phyloP scores from a whole-genome alignment of 2,888 invertebrate species.

The Troides oblongomaculatus region DNA sequence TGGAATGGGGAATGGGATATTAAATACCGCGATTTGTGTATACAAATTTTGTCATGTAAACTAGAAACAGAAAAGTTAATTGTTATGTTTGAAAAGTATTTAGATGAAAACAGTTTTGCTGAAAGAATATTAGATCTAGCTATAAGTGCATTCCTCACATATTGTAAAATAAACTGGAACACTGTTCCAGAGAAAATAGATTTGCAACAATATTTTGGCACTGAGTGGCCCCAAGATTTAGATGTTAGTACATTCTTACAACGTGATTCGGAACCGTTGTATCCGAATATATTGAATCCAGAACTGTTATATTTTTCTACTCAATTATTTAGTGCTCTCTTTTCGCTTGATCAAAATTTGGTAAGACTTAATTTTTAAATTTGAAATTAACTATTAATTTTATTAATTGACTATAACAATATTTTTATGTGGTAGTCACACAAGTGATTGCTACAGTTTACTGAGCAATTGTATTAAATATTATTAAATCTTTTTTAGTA shows the following conservation, averaged over 20 bases:
- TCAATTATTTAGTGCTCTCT: conserved; percentile 61
- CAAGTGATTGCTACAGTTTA: too few species aligned
- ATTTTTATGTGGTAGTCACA: too few species aligned
- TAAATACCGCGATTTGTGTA: conserved; percentile 48
- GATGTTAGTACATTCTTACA: conserved; percentile 67
- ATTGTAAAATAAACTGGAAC: conserved; percentile 91
- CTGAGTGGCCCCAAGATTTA: conserved; percentile 63
- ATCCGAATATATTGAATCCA: conserved; percentile 81
- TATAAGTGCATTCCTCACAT: conserved; percentile 84
- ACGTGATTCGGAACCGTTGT: conserved; percentile 84
- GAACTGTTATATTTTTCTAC: conserved; percentile 68
- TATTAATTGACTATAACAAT: too few species aligned
- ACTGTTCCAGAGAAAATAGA: conserved; percentile 81
- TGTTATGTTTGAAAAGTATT: conserved; percentile 45
- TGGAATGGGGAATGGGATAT: conserved; percentile 61
- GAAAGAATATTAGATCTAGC: conserved; percentile 78
- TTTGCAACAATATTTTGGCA: conserved; percentile 61
- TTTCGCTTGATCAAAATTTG: conserved; percentile 55
- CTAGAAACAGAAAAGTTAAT: conserved; percentile 48
- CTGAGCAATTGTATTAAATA: too few species aligned
- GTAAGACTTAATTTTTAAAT: conserved; percentile 49
- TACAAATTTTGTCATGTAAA: conserved; percentile 52
- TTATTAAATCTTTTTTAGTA: too few species aligned
- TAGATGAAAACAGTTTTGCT: conserved; percentile 40
- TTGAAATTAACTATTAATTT: not conserved